Conservation (phyloP, 2,888 invertebrate genomes). For the Caenorhabditis sp. region DNA sequence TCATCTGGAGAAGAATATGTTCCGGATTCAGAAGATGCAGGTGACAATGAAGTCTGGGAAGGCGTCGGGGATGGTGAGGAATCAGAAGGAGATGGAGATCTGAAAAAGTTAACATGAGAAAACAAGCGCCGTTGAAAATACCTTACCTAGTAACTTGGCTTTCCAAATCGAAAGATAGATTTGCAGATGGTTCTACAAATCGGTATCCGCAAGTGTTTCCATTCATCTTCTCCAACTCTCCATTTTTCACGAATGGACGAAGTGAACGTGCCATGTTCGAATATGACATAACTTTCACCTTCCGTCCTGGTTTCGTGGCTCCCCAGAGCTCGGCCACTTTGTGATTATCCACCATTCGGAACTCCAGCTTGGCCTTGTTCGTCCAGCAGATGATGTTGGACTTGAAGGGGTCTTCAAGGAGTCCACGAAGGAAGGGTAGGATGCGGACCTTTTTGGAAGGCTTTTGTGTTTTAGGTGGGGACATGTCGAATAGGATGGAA, state of each 20-base stretch:
- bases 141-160: no score
- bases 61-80: no score
- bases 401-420: not conserved
- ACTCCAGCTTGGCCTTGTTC: not conserved
- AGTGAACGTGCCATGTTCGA: conserved; percentile 26
- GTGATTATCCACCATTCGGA: conserved; percentile 1
- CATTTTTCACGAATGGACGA: conserved; percentile 4
- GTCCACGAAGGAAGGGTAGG: conserved; percentile 7
- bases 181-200: not conserved
- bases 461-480: no score
- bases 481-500: no score
- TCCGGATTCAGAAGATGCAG: no score
- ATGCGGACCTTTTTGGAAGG: not conserved
- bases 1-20: no score
- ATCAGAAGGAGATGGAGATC: no score
- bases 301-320: not conserved
- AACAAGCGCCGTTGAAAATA: no score
- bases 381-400: conserved; percentile 14
- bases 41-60: no score
- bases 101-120: no score
- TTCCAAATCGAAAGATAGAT: no score
- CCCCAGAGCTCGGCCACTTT: conserved; percentile 30
- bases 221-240: conserved; percentile 14
- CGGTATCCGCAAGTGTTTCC: not conserved
- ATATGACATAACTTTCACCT: conserved; percentile 10